Conservation (phyloP, 2,888 invertebrate genomes). For the Plebejus melissa region DNA sequence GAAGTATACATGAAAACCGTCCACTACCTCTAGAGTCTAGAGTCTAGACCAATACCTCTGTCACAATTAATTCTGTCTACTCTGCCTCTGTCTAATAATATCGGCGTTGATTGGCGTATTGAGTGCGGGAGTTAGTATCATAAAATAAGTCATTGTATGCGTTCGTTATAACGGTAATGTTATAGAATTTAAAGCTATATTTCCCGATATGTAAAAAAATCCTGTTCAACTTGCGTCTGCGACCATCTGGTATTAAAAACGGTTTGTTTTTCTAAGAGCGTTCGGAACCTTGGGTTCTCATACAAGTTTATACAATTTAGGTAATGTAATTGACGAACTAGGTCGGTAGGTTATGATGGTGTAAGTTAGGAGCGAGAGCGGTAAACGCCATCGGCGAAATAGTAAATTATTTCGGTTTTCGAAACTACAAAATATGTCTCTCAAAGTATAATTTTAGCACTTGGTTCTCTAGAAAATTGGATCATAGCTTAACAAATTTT, state of each 20-base stretch:
- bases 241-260: slow-evolving; percentile 35
- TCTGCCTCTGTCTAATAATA: too few relatives aligned
- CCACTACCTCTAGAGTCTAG: too few relatives aligned
- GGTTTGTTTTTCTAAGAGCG: slow-evolving; percentile 37
- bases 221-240: slow-evolving; percentile 16
- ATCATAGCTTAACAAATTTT: too few relatives aligned
- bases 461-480: too few relatives aligned
- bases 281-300: slow-evolving; percentile 53
- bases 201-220: slow-evolving; percentile 22
- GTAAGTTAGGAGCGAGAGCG: slow-evolving; percentile 35
- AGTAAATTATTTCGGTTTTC: not conserved
- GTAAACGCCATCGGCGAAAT: not conserved
- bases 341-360: slow-evolving; percentile 46
- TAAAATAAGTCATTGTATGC: not conserved
- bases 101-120: too few relatives aligned
- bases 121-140: not conserved
- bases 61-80: too few relatives aligned
- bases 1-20: too few relatives aligned
- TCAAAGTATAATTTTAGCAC: too few relatives aligned
- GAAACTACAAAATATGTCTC: too few relatives aligned
- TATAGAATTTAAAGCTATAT: not conserved
- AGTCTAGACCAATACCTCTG: too few relatives aligned
- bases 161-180: not conserved
- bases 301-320: slow-evolving; percentile 70
- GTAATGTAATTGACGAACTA: slow-evolving; percentile 64